A percentile compares a stretch with the other conserved stretches of the same genome.
These are phyloP conservation scores for Glyptemys insculpta DNA, from an alignment of 2,797 vertebrate species.

Conservation along the genomic window DNA sequence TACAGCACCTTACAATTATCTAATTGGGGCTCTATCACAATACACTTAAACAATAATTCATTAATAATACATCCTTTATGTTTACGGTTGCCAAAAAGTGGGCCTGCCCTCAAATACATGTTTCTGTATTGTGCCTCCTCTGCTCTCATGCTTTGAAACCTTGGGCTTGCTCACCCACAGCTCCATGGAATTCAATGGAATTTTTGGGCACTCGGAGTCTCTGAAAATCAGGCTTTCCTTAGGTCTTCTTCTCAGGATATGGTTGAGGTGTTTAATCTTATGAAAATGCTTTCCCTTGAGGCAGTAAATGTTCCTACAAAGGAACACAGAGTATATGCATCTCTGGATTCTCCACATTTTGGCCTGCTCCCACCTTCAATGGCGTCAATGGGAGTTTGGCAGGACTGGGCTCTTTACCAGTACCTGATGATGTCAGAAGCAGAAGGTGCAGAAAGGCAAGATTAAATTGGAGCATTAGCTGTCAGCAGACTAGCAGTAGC, in stretches of 20 bases:
- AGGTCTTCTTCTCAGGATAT: neutral
- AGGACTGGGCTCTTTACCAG: neutral
- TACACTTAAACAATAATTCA: neutral
- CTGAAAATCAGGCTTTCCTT: neutral
- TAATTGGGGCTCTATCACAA: neutral
- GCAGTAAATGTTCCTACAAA: neutral
- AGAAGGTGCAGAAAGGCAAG: neutral
- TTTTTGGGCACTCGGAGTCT: neutral
- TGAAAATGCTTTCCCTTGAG: neutral
- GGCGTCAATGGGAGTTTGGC: neutral
- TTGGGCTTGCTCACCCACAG: neutral
- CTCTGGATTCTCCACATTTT: neutral
- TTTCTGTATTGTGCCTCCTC: fast-evolving
- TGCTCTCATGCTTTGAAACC: neutral
- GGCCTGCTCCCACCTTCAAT: neutral
- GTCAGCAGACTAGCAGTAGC: neutral
- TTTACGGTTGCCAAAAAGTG: neutral
- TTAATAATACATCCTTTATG: neutral
- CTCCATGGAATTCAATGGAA: neutral
- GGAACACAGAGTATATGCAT: neutral
- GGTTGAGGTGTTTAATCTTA: fast-evolving
- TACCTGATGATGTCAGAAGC: neutral
- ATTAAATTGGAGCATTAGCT: neutral
- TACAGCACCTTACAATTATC: fast-evolving
- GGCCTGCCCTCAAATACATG: neutral